Evolutionary conservation across 2,797 vertebrate species (phyloP), one percentile per base, ranked within the genome.

Genomic region (Pangasius krempfi): DNA sequence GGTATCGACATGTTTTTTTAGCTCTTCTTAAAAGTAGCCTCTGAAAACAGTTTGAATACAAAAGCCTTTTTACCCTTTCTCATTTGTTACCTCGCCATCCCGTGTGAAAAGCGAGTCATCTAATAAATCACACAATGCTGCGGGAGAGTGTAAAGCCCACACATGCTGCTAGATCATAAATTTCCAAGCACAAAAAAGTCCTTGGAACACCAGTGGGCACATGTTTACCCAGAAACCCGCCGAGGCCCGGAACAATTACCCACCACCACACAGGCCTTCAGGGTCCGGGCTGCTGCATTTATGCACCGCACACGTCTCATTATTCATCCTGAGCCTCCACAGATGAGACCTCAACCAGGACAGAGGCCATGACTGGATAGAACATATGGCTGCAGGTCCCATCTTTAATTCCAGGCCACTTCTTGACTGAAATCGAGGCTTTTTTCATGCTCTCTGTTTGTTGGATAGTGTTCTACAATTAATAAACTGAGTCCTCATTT

Each of bases 181-280:
- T 94, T 95, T 93, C 92, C 89, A 93, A 93, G 93, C 92, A 72
- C 80, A 84, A 76, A 84, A 83, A 73, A 60, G 25, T 56, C 70
- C 58, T 85, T 56, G 52, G 68, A 75, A 73, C 84, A 86, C 84
- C 92, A 93, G 94, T 94, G 92, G 94, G 94, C 91, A 93, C 94
- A 93, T 96, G 95, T 96, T 96, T 95, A 94, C 95, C 95, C 94
- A 95, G 94, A 95, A 94, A 91, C 94, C 94, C 94, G 91, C 90
- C 85, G 95, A 94, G 95, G 90, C 93, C 88, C 85, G 82, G 92
- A 96, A 96, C 95, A 95, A 95, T 96, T 94, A 94, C 94, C 94
- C 92, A 94, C 94, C 94, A 92, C 88, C 92, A 91, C 89, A 75
- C 84, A 27, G 91, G 92, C 93, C 95, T 96, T 95, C 88, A 93